phyloP scores from a whole-genome alignment of 2,113 vertebrate genomes.

The Holacanthus passer region DNA sequence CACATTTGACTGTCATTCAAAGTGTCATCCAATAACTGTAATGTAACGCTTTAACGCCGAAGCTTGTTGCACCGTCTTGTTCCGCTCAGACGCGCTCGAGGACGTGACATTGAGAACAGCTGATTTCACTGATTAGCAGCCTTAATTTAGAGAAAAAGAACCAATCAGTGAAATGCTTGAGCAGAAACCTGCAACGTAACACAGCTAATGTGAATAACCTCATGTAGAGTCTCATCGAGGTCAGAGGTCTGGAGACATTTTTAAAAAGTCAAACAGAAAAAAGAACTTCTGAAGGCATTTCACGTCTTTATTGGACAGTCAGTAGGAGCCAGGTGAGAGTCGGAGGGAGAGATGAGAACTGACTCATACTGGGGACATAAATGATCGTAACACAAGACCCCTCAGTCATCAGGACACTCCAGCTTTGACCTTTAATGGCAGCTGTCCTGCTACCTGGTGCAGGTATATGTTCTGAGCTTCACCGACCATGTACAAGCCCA shows the following conservation, averaged over 20 bases:
- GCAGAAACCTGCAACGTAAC: background rate
- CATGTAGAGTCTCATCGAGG: background rate
- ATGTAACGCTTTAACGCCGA: background rate
- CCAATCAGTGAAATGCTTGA: background rate
- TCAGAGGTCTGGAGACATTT: background rate
- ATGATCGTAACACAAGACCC: no score
- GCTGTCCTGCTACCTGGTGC: no score
- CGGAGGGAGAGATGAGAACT: no score
- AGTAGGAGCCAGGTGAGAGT: no score
- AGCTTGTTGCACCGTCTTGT: background rate
- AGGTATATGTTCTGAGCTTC: no score
- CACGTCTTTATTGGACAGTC: no score
- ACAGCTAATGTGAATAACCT: background rate
- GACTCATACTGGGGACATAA: no score
- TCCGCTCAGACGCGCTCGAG: constrained; percentile 14
- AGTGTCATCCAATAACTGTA: background rate
- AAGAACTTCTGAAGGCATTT: no score
- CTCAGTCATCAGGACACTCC: no score
- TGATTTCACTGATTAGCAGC: constrained; percentile 39
- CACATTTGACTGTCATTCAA: constrained; percentile 15
- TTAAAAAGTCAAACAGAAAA: no score
- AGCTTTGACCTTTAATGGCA: no score
- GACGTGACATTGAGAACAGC: constrained; percentile 38
- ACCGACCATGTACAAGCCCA: no score
- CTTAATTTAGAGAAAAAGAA: background rate